Evolutionary conservation across 2,888 invertebrate species (phyloP).

Genomic region (Ennomos erosarius): DNA sequence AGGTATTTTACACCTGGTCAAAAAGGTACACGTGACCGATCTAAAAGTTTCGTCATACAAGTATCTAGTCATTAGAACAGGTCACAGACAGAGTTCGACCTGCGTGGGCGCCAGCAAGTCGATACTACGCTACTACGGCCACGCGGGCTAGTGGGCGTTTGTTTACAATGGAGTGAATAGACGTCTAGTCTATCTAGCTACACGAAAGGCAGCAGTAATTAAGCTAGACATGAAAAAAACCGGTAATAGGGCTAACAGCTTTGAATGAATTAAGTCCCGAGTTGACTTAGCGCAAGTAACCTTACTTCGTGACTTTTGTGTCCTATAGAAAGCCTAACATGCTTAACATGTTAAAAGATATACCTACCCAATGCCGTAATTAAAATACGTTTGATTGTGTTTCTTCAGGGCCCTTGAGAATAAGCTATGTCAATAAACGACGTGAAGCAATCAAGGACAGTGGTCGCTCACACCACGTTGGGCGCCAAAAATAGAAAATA

Average conservation of each 20-base stretch:
- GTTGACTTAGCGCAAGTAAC: too few relatives aligned
- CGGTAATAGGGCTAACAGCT: too few relatives aligned
- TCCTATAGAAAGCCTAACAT: too few relatives aligned
- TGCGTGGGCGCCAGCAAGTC: conserved; percentile 50
- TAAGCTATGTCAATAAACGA: conserved; percentile 29
- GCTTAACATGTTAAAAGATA: too few relatives aligned
- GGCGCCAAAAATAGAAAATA: conserved; percentile 24
- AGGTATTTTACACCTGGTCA: too few relatives aligned
- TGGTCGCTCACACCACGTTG: conserved; percentile 14
- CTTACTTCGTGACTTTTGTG: too few relatives aligned
- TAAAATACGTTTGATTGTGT: conserved; percentile 16
- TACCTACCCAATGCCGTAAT: conserved; percentile 7
- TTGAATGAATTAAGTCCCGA: too few relatives aligned
- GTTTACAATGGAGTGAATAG: conserved; percentile 35
- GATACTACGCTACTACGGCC: conserved; percentile 42
- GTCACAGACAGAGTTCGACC: conserved; percentile 34
- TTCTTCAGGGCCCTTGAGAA: conserved; percentile 17
- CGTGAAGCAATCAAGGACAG: conserved; percentile 25
- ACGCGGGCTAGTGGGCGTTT: conserved; percentile 41
- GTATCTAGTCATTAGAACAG: background rate
- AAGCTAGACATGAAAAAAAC: too few relatives aligned
- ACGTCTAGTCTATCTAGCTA: conserved; percentile 4
- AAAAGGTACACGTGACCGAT: too few relatives aligned
- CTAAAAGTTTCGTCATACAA: background rate
- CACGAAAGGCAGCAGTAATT: too few relatives aligned